Conservation (phyloP, 1,140 invertebrate genomes). For the Sinonovacula constricta region DNA sequence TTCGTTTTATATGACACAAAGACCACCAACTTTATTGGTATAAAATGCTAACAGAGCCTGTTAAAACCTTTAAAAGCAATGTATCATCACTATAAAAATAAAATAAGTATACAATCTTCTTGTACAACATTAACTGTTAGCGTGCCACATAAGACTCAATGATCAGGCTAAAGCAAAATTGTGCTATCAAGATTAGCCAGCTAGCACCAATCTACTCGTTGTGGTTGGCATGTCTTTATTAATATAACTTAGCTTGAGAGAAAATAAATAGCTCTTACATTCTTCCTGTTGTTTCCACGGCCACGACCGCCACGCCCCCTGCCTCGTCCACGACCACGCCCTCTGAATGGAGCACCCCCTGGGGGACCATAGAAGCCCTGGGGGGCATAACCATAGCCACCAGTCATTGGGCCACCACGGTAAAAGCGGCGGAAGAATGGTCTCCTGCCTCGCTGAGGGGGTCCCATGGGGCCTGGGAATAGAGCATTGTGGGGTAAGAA, state of each 20-base stretch:
- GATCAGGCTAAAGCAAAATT: too few species aligned
- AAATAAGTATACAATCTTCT: too few species aligned
- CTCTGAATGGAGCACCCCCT: constrained; percentile 43
- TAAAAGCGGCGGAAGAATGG: constrained; percentile 65
- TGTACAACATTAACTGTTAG: too few species aligned
- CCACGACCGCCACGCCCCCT: constrained; percentile 41
- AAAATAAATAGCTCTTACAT: not conserved
- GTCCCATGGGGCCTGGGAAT: constrained; percentile 45
- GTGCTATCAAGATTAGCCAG: too few species aligned
- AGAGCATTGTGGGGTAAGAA: too few species aligned
- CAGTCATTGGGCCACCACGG: constrained; percentile 52
- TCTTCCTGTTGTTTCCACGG: constrained; percentile 20
- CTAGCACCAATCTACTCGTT: not conserved
- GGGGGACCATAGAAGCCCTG: constrained; percentile 52
- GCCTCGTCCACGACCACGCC: constrained; percentile 61
- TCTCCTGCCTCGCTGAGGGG: constrained; percentile 52
- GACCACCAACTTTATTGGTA: too few species aligned
- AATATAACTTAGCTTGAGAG: not conserved
- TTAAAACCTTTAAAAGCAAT: too few species aligned
- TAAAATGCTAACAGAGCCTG: too few species aligned
- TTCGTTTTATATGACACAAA: too few species aligned
- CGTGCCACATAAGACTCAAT: too few species aligned
- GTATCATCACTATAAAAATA: too few species aligned
- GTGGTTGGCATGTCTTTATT: not conserved
- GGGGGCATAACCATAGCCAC: constrained; percentile 37